These are phyloP conservation scores for Chaenogobius annularis DNA, from an alignment of 2,113 vertebrate species.

Conservation along the genomic window DNA sequence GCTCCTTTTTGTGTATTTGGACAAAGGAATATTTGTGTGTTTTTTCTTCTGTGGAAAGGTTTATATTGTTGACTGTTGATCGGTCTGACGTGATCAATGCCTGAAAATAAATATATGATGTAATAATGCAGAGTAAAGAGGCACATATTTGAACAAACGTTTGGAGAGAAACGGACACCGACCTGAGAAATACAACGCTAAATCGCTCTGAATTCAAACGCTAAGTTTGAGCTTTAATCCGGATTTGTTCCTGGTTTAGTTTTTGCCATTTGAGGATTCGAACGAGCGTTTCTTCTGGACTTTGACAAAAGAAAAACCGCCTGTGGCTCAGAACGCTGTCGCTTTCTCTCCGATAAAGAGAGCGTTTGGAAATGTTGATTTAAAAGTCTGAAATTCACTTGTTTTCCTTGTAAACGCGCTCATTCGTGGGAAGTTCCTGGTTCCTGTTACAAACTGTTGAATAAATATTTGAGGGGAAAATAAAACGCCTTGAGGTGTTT, in stretches of 20 bases:
- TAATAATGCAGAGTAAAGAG: slow-evolving; percentile 20
- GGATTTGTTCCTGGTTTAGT: no score
- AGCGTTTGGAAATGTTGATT: slow-evolving; percentile 34
- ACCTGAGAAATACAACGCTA: not conserved
- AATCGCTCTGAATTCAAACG: not conserved
- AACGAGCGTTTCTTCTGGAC: no score
- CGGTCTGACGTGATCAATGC: slow-evolving; percentile 23
- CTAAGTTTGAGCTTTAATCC: no score
- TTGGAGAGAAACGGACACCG: not conserved
- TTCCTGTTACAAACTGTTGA: not conserved
- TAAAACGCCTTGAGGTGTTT: not conserved
- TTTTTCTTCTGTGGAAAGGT: not conserved
- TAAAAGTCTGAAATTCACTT: not conserved
- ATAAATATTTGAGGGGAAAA: not conserved
- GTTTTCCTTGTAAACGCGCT: not conserved
- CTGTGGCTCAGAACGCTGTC: not conserved
- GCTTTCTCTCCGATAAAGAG: not conserved
- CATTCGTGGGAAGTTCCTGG: not conserved
- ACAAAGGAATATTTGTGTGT: not conserved
- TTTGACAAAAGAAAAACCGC: no score
- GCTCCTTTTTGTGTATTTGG: no score
- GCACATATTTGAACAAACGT: slow-evolving; percentile 30
- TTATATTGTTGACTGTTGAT: slow-evolving; percentile 54
- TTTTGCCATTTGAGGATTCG: no score
- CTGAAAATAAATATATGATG: not conserved